phyloP scores from a whole-genome alignment of 2,113 vertebrate genomes.

The Glareola pratincola region DNA sequence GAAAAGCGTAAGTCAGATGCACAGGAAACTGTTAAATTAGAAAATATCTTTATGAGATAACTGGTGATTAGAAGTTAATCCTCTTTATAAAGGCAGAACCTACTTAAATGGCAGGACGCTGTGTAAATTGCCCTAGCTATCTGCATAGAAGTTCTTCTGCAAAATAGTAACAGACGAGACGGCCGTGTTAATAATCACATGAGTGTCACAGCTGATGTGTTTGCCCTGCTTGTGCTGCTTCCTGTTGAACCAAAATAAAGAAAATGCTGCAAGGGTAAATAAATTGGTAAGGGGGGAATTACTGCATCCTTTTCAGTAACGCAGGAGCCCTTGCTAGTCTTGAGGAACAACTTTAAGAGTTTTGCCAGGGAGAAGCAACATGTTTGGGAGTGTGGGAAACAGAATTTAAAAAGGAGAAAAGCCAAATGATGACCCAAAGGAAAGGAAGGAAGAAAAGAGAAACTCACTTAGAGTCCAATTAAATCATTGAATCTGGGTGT shows the following conservation, averaged over 20 bases:
- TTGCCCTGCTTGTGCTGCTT: not conserved
- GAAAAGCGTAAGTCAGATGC: constrained; percentile 13
- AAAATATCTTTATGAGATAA: constrained; percentile 64
- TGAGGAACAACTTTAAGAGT: not conserved
- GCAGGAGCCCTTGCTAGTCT: not conserved
- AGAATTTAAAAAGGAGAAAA: not conserved
- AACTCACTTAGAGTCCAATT: not conserved
- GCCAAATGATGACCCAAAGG: constrained; percentile 12
- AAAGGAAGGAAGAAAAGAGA: not conserved
- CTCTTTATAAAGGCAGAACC: not conserved
- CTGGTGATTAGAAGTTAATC: not conserved
- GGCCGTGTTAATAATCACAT: not conserved
- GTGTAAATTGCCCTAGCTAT: not conserved
- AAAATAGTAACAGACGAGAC: constrained; percentile 12
- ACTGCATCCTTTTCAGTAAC: not conserved
- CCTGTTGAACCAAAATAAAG: not conserved
- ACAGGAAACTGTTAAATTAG: constrained; percentile 58
- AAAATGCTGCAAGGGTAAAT: not conserved
- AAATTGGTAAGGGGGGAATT: not conserved
- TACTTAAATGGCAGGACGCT: not conserved
- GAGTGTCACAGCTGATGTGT: not conserved
- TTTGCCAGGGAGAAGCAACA: not conserved
- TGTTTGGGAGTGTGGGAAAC: not conserved
- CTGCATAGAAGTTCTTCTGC: not conserved
- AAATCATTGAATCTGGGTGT: not conserved